A percentile compares a stretch with the other conserved stretches of the same genome.
These are phyloP conservation scores for Amphiprion ocellaris DNA, from an alignment of 2,113 vertebrate species.

Conservation along the genomic window DNA sequence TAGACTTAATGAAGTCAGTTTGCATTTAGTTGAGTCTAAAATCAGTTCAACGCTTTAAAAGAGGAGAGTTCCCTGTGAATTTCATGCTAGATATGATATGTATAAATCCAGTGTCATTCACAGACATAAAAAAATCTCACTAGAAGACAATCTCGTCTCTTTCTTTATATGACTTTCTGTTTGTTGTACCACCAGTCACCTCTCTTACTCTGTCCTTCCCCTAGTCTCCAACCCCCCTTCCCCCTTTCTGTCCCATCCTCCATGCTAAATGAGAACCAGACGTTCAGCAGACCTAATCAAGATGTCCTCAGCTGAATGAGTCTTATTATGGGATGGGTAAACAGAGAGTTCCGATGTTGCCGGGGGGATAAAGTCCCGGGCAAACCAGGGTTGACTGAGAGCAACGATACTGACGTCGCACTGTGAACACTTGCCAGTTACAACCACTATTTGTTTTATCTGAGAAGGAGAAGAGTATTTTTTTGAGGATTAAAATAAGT, in stretches of 20 bases:
- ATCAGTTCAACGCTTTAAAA: background rate
- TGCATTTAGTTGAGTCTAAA: background rate
- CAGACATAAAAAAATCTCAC: background rate
- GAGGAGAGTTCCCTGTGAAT: background rate
- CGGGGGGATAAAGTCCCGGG: conserved; percentile 70
- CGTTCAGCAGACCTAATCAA: conserved; percentile 77
- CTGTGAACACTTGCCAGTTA: conserved; percentile 43
- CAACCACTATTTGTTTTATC: conserved; percentile 34
- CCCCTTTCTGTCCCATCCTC: conserved; percentile 60
- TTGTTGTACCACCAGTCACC: background rate
- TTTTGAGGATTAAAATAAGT: too few relatives aligned
- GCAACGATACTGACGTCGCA: conserved; percentile 52
- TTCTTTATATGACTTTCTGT: conserved; percentile 8
- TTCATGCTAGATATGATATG: background rate
- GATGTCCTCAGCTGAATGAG: conserved; percentile 80
- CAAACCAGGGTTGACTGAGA: conserved; percentile 68
- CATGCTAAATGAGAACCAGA: conserved; percentile 80
- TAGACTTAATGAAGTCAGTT: conserved; percentile 12
- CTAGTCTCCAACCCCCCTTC: conserved; percentile 9
- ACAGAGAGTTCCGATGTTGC: conserved; percentile 79
- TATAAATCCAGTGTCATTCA: background rate
- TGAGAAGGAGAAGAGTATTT: conserved; percentile 3
- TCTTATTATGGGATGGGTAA: conserved; percentile 83
- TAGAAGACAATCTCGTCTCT: background rate
- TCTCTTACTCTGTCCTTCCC: conserved; percentile 25